Percentiles rank a stretch among this genome's conserved stretches.
Evolutionary conservation across 2,797 vertebrate genomes (phyloP).

Genomic region (Phoeniculus purpureus): DNA sequence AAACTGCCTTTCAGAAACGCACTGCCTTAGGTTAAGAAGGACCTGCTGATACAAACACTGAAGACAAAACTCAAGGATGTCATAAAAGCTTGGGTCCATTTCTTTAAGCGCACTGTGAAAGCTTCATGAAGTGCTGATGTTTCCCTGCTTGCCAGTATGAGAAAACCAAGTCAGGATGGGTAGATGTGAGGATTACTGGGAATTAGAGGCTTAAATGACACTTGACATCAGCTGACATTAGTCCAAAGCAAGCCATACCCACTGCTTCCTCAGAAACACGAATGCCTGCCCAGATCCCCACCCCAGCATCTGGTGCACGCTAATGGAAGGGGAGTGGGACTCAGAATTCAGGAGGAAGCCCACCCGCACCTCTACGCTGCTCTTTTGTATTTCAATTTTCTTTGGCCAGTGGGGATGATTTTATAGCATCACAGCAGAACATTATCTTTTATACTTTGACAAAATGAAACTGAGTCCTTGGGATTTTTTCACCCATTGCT

Average conservation of each 20-base stretch:
- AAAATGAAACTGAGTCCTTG: conserved; percentile 81
- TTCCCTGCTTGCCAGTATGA: not conserved
- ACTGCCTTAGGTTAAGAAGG: not conserved
- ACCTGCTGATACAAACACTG: not conserved
- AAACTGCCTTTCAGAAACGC: fast-evolving
- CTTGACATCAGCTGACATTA: not conserved
- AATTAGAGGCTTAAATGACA: not conserved
- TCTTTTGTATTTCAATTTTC: conserved; percentile 67
- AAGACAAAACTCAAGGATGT: not conserved
- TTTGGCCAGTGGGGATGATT: conserved; percentile 75
- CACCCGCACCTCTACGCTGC: conserved; percentile 3
- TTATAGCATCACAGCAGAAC: conserved; percentile 77
- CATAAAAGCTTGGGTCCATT: not conserved
- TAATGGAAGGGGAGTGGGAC: not conserved
- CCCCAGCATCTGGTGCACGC: not conserved
- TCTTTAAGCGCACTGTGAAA: not conserved
- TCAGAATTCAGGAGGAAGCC: not conserved
- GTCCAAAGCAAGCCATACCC: not conserved
- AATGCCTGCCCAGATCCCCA: not conserved
- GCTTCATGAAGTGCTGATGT: not conserved
- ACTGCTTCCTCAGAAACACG: not conserved
- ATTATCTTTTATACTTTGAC: conserved; percentile 82
- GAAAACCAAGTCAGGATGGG: not conserved
- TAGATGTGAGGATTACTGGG: not conserved
- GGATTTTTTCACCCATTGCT: conserved; percentile 83